Percentiles rank a stretch among this genome's conserved stretches.
phyloP scores from a whole-genome alignment of 2,888 invertebrate species.

The Alloscopus bannaensis region DNA sequence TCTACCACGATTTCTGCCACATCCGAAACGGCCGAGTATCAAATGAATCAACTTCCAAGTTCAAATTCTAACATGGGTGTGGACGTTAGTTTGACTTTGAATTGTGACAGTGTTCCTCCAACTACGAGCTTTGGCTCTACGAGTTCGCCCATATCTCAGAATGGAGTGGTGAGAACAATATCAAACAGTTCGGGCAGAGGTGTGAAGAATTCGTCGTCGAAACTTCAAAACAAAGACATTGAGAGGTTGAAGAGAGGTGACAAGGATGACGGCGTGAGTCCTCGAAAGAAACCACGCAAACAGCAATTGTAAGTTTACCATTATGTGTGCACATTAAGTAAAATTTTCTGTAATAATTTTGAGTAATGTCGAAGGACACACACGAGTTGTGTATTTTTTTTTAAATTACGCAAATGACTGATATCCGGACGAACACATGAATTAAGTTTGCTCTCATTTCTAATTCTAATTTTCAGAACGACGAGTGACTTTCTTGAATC shows the following conservation, averaged over 20 bases:
- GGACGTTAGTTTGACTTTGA: conserved; percentile 30
- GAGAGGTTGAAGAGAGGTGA: conserved; percentile 70
- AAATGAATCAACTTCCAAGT: conserved; percentile 66
- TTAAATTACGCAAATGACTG: too few species aligned
- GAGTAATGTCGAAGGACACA: too few species aligned
- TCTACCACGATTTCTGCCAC: conserved; percentile 93
- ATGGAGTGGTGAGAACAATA: conserved; percentile 67
- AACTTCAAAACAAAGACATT: conserved; percentile 66
- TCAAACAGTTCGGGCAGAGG: conserved; percentile 33
- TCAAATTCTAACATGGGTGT: conserved; percentile 11
- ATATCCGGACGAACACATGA: too few species aligned
- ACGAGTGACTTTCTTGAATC: conserved; percentile 72
- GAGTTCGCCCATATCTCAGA: conserved; percentile 60
- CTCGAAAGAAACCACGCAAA: conserved; percentile 94
- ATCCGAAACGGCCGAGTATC: conserved; percentile 76
- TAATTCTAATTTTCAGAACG: conserved; percentile 60
- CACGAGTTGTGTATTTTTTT: too few species aligned
- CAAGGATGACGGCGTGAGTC: conserved; percentile 79
- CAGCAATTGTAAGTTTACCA: conserved; percentile 85
- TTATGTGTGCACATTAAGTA: too few species aligned
- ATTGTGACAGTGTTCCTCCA: conserved; percentile 38
- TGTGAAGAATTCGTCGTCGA: conserved; percentile 54
- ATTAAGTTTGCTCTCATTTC: too few species aligned
- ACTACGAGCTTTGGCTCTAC: conserved; percentile 30
- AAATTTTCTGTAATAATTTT: too few species aligned